These are phyloP conservation scores for Choloepus didactylus DNA, from an alignment of 2,797 vertebrate genomes.

Conservation along the genomic window DNA sequence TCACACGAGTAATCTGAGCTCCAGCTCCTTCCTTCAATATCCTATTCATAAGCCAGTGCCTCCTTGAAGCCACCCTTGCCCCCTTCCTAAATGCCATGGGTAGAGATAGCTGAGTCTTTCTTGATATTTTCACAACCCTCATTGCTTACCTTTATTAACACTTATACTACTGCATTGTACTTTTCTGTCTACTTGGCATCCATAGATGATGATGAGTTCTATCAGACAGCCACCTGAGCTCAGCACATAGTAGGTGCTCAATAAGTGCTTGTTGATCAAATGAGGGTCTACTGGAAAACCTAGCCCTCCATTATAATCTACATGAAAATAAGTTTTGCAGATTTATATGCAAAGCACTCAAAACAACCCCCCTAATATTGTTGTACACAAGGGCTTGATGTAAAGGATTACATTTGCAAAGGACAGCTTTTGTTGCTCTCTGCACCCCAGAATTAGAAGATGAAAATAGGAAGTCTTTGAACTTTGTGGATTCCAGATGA, in stretches of 20 bases:
- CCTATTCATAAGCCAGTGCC: background rate
- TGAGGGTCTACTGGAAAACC: background rate
- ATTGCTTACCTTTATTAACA: background rate
- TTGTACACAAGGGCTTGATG: background rate
- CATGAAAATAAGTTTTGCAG: background rate
- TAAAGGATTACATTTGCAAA: constrained; percentile 34
- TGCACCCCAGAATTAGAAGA: constrained; percentile 43
- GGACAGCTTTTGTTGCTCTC: background rate
- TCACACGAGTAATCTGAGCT: background rate
- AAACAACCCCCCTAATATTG: background rate
- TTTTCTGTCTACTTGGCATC: background rate
- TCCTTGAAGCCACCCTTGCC: background rate
- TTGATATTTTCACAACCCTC: background rate
- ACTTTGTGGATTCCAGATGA: constrained; percentile 48
- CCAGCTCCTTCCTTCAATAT: background rate
- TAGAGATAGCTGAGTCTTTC: background rate
- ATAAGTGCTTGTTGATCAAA: background rate
- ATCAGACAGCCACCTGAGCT: background rate
- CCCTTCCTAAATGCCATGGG: background rate
- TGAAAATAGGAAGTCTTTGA: constrained; percentile 57
- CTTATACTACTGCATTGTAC: background rate
- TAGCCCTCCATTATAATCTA: background rate
- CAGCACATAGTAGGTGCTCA: background rate
- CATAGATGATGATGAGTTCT: background rate
- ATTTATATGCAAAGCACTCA: background rate